Base-by-base conservation (phyloP, 23 tunicate genomes). In the Ascidia mentula region DNA sequence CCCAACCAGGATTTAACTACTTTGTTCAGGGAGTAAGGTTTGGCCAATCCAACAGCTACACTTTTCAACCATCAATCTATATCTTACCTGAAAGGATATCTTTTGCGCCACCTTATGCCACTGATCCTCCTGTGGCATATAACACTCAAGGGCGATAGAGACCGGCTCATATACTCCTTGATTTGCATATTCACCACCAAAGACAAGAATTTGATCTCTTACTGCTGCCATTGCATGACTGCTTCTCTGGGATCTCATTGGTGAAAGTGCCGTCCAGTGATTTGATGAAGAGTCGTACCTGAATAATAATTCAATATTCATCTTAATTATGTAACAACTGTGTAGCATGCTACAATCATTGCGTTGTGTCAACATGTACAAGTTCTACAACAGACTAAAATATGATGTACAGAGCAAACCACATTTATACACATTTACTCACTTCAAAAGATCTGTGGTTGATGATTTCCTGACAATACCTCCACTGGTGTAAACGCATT, bases 61-160 rank as follows among this genome's bases (percentile, higher is more conserved):
- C n/a, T n/a, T n/a, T n/a, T n/a, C n/a, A n/a, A n/a, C n/a, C n/a
- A n/a, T n/a, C n/a, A n/a, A n/a, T n/a, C 60, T 12, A 74, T 15
- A 9, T 12, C 34, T 38, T 59, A 86, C 90, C 80, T 86, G 85
- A 40, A 80, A 74, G 26, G 80, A 60, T 20, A 79, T 74, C 74
- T 86, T 80, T 39, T 53, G 80, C 40, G 90, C 84, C 80, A 79
- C 85, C 70, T 38, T 80, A 69, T 79, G 83, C 90, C 90, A 86
- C 79, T 86, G 90, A 40, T 86, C 90, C 37, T 69, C 81, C 69
- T 80, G 86, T 5, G 90, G 90, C 0, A 84, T 86, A 59, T 86
- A 86, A 73, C 90, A 86, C 76, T 86, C 90, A 60, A 86, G 72
- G 59, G 90, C 90, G 36, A 79, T 80, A 34, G 75, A 53, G 74